phyloP scores from a whole-genome alignment of 2,797 vertebrate genomes.

The Premnoplex brunnescens region DNA sequence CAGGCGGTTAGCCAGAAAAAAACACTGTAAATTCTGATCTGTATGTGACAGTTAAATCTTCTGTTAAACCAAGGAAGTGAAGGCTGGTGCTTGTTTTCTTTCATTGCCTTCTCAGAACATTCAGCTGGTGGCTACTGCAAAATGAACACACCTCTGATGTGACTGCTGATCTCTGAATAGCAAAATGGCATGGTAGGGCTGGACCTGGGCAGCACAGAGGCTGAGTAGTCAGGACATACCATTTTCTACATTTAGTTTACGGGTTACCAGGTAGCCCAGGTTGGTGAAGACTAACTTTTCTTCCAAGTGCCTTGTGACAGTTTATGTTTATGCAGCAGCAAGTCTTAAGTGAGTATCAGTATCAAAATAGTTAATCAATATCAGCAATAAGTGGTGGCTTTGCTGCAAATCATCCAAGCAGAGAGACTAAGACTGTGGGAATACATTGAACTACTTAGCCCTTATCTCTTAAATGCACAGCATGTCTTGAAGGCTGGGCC shows the following conservation, averaged over 20 bases:
- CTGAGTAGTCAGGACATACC: background rate
- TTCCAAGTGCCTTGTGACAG: background rate
- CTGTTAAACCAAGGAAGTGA: background rate
- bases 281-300: background rate
- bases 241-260: background rate
- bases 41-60: background rate
- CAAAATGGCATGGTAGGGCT: fast-evolving
- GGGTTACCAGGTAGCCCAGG: background rate
- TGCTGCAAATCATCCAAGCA: background rate
- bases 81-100: background rate
- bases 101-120: background rate
- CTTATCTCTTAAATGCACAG: background rate
- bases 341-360: background rate
- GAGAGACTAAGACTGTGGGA: background rate
- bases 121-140: background rate
- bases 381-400: background rate
- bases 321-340: background rate
- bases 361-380: constrained; percentile 9
- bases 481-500: background rate
- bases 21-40: background rate
- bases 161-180: background rate
- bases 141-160: background rate
- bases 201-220: background rate
- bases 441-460: background rate
- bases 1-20: background rate